phyloP scores from a whole-genome alignment of 2,797 vertebrate genomes.

The Schizothorax lantsangensis region DNA sequence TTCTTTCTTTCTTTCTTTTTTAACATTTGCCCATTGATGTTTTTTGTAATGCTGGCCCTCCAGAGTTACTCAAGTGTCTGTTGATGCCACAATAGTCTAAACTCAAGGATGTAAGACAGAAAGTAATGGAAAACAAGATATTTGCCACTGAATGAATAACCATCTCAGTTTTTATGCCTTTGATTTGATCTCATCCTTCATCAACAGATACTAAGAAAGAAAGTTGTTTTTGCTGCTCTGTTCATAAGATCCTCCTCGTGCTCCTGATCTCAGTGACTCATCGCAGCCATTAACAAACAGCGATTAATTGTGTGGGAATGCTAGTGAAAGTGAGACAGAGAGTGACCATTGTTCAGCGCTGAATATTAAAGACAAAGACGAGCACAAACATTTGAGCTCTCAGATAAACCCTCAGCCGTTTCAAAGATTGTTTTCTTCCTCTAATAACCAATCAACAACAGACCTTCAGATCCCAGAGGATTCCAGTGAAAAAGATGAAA shows the following conservation, averaged over 20 bases:
- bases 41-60: neutral
- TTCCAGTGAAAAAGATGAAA: neutral
- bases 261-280: slow-evolving; percentile 21
- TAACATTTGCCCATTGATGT: neutral
- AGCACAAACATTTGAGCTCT: slow-evolving; percentile 18
- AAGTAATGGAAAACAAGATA: neutral
- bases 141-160: too few species aligned
- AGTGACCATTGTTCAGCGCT: neutral
- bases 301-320: slow-evolving; percentile 37
- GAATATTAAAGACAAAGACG: slow-evolving; percentile 28
- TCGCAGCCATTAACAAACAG: slow-evolving; percentile 29
- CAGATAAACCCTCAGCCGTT: neutral
- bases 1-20: too few species aligned
- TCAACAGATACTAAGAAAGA: neutral
- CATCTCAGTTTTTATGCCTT: neutral
- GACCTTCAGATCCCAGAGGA: neutral
- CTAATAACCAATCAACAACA: neutral
- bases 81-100: neutral
- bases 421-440: neutral
- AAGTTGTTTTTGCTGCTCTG: neutral
- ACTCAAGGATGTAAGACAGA: neutral
- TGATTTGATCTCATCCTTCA: neutral
- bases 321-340: slow-evolving; percentile 25
- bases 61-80: neutral
- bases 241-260: neutral